Conservation (phyloP, 37 sponge, comb jelly and placozoan species). For the Dysidea cf. avara region DNA sequence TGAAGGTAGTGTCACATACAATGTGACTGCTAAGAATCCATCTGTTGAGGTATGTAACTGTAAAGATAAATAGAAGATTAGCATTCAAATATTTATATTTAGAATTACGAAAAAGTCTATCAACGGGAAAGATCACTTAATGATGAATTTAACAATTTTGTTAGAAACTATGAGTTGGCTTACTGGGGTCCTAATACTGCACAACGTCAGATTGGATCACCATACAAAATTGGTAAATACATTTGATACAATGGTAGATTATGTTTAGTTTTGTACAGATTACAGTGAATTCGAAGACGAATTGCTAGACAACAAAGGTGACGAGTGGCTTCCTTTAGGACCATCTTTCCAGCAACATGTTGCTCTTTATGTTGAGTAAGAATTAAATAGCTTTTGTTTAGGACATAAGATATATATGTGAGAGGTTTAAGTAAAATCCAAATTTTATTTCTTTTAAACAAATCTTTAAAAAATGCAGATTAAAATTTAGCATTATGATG, state of each 20-base stretch:
- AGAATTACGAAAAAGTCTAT: conserved; percentile 3
- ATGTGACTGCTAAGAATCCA: too few species aligned
- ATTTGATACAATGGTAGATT: background rate
- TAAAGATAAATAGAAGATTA: too few species aligned
- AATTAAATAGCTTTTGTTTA: background rate
- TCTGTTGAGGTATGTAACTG: too few species aligned
- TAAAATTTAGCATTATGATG: too few species aligned
- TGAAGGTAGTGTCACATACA: too few species aligned
- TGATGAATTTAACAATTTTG: conserved; percentile 42
- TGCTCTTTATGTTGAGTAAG: background rate
- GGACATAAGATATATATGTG: too few species aligned
- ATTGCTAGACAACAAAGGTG: background rate
- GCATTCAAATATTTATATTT: background rate
- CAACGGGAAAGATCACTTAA: conserved; percentile 39
- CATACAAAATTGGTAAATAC: background rate
- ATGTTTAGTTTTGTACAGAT: conserved; percentile 9
- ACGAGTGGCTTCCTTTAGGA: conserved; percentile 58
- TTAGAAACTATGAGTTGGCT: conserved; percentile 26
- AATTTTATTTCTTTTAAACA: too few species aligned
- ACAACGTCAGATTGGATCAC: conserved; percentile 17
- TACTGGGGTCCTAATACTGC: conserved; percentile 60
- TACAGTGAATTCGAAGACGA: conserved; percentile 49
- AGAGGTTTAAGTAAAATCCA: too few species aligned
- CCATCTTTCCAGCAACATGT: conserved; percentile 59
- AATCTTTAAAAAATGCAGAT: too few species aligned